Percentiles rank a stretch among this genome's conserved stretches.
These are phyloP conservation scores for Ammodytes dubius DNA, from an alignment of 2,113 vertebrate genomes.

Conservation along the genomic window DNA sequence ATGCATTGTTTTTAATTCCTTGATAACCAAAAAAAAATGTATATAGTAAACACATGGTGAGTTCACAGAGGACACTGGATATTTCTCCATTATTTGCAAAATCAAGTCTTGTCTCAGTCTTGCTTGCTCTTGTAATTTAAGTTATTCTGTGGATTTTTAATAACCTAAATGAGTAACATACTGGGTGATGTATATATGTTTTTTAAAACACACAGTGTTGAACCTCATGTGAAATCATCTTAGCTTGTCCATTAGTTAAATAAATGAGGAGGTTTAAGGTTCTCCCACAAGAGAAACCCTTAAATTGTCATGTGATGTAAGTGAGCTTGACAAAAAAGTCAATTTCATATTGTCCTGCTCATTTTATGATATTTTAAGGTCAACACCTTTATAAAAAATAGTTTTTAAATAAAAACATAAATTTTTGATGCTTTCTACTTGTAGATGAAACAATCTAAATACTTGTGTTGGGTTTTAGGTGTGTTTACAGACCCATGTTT, in stretches of 20 bases:
- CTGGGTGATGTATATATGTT: not conserved
- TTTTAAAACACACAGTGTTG: not conserved
- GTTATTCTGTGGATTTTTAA: not conserved
- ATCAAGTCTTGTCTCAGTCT: not conserved
- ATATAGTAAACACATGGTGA: not conserved
- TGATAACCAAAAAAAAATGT: not conserved
- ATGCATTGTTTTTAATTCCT: conserved; percentile 19
- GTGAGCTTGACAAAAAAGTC: not conserved
- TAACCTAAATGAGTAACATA: not conserved
- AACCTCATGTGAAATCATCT: not conserved
- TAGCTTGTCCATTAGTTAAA: not conserved
- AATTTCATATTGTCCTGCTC: not conserved
- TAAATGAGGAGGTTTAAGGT: not conserved
- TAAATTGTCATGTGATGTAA: not conserved
- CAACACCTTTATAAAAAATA: not conserved
- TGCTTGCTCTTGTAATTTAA: not conserved
- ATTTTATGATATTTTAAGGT: not conserved
- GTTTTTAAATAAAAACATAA: too few species aligned
- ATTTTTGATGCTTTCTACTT: not conserved
- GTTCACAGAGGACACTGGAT: not conserved
- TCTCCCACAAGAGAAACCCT: not conserved
- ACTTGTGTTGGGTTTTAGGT: too few species aligned
- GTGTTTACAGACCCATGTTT: not conserved
- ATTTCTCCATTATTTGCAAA: not conserved
- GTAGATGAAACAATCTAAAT: not conserved